Evolutionary conservation across 2,113 vertebrate genomes (phyloP).

Genomic region (Brachyistius frenatus): DNA sequence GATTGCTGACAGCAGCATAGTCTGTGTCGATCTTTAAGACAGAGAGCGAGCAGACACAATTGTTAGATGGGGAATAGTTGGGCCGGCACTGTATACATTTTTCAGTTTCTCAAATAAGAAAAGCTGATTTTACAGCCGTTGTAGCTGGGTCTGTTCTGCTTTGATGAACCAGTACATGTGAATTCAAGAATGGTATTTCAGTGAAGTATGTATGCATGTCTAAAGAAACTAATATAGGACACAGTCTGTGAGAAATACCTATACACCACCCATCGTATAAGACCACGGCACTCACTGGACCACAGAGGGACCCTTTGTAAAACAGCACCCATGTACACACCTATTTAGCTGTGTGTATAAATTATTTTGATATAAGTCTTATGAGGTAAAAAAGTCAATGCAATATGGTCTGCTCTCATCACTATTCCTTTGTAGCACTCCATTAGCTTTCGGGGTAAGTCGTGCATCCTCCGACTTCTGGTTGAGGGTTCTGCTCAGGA

Average conservation of each 20-base stretch:
- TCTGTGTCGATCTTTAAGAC: not conserved
- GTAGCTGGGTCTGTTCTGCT: not conserved
- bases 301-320: no score
- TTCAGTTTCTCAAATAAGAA: no score
- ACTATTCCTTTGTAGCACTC: not conserved
- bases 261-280: no score
- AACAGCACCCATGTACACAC: no score
- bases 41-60: not conserved
- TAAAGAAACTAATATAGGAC: no score
- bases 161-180: not conserved
- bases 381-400: not conserved
- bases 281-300: no score
- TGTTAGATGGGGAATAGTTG: not conserved
- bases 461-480: not conserved
- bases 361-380: not conserved
- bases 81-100: no score
- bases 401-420: slow-evolving; percentile 4
- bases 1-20: not conserved
- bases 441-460: slow-evolving; percentile 29
- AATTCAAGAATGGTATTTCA: not conserved
- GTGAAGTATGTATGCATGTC: not conserved
- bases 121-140: no score
- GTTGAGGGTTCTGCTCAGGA: slow-evolving; percentile 24
- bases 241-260: no score
- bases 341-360: not conserved